Percentiles rank a stretch among this genome's conserved stretches.
Conservation (phyloP, 2,113 vertebrate genomes). For the Myocastor coypus region DNA sequence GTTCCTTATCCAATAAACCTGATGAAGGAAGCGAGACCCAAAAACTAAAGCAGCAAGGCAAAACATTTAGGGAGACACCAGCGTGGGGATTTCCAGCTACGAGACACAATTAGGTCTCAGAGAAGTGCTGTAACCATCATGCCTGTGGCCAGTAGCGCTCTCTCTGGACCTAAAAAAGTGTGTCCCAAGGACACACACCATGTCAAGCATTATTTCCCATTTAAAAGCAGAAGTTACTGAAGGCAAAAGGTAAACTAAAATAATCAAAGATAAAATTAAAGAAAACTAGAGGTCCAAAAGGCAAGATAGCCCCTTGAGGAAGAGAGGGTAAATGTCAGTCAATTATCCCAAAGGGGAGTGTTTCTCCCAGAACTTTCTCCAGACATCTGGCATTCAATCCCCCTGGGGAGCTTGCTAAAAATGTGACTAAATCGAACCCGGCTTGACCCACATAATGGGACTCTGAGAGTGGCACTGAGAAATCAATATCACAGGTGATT, state of each 20-base stretch:
- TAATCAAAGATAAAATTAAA: not conserved
- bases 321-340: not conserved
- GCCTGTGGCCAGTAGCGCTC: not conserved
- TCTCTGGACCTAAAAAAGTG: not conserved
- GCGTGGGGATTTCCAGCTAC: not conserved
- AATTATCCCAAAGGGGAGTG: not conserved
- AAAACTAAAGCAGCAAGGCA: not conserved
- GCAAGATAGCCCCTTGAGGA: not conserved
- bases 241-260: slow-evolving; percentile 12
- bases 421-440: not conserved
- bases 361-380: not conserved
- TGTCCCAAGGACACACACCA: not conserved
- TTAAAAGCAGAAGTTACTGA: not conserved
- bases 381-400: not conserved
- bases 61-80: not conserved
- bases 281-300: not conserved
- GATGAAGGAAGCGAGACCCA: not conserved
- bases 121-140: not conserved
- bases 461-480: not conserved
- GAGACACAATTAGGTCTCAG: not conserved
- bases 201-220: not conserved
- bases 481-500: not conserved
- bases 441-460: not conserved
- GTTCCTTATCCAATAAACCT: not conserved
- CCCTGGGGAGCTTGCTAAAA: not conserved